Conservation (phyloP, 2,888 invertebrate genomes). For the Polyommatus iphigenia region DNA sequence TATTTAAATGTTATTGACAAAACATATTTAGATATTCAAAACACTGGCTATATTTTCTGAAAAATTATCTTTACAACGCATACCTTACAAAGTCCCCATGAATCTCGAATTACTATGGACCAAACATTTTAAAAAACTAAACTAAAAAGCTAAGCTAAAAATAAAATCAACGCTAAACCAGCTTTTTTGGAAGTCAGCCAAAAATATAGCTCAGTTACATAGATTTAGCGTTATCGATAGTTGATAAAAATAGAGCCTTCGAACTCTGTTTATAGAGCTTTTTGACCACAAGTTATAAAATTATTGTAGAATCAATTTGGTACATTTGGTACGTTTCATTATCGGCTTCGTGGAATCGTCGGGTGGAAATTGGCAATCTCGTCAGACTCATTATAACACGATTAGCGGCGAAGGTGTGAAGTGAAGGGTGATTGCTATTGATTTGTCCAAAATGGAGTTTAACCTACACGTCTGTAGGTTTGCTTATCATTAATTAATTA, state of each 20-base stretch:
- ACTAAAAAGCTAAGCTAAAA: no score
- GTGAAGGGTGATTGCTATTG: conserved; percentile 12
- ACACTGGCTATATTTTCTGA: not conserved
- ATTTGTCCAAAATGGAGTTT: conserved; percentile 2
- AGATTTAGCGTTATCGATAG: not conserved
- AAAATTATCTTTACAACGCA: not conserved
- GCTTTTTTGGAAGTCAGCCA: no score
- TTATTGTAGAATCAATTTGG: conserved; percentile 8
- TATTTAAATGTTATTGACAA: not conserved
- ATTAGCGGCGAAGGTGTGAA: conserved; percentile 41
- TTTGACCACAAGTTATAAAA: not conserved
- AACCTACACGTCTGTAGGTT: not conserved
- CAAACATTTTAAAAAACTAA: no score
- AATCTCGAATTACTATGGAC: no score
- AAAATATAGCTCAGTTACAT: not conserved
- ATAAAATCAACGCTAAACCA: no score
- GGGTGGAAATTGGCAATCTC: conserved; percentile 38
- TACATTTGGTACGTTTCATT: not conserved
- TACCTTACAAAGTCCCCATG: not conserved
- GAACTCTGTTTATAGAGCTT: not conserved
- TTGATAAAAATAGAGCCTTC: not conserved
- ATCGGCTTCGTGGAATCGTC: conserved; percentile 1
- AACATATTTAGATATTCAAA: not conserved
- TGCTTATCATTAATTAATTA: no score
- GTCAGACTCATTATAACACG: conserved; percentile 46